Base-by-base conservation (phyloP, 2,888 invertebrate genomes). In the Dynastes tityus region DNA sequence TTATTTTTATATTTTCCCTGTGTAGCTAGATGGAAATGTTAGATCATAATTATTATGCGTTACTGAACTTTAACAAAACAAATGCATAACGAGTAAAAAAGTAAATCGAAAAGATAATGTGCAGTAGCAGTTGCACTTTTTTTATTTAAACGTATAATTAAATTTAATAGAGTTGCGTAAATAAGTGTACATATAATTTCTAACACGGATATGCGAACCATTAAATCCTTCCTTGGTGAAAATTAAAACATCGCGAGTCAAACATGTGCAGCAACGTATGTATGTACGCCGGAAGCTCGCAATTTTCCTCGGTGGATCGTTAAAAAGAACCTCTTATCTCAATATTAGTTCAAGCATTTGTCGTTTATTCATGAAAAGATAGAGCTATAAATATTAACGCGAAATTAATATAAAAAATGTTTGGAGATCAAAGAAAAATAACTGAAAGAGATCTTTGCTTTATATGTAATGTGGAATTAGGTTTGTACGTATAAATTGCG, bases 251-350 rank as follows among this genome's bases (percentile, higher is more conserved):
- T 29, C 11, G 5, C 5, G 27, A 63, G 63, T 29, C 13, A 11
- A 1, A 32, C 32, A 68, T 32, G 29, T 22, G 22, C 51, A 9
- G 22, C 5, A 68, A n/a, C 68, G 27, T 27, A 13, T 29, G 27
- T 32, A 27, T 29, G 27, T 32, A 27, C 22, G 68, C 73, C 73
- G 63, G 40, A 45, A 61, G 73, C 61, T 63, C 5, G 61, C 27
- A 61, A 73, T 63, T 74, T 74, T 49, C 40, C 73, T 22, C 29
- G 45, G 45, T 5, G 22, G 13, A 74, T 22, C 61, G 61, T 49
- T 74, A 74, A 74, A 74, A 74, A 74, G 73, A 74, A 74, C 61
- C 61, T 37, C 73, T 74, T 61, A 61, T 45, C 73, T 74, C 73
- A 74, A 74, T 61, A 74, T 74, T 74, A 74, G 73, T 61, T 61